Evolutionary conservation across 2,888 invertebrate genomes (phyloP).

Genomic region (Frankliniella fusca): DNA sequence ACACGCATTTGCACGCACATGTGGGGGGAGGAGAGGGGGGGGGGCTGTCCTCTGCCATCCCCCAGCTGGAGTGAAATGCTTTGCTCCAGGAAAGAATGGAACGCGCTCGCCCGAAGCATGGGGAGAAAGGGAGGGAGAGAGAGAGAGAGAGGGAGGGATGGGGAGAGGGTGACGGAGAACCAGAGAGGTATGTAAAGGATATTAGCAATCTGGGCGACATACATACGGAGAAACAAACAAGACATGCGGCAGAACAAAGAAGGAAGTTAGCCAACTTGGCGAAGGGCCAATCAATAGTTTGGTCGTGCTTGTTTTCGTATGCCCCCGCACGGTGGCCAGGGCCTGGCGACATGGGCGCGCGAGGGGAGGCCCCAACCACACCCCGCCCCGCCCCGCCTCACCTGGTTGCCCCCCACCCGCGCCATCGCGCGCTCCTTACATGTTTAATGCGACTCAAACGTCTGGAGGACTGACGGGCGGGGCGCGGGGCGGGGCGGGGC

Average conservation of each 20-base stretch:
- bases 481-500: background rate
- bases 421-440: background rate
- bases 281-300: slow-evolving; percentile 11
- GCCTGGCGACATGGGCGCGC: no score
- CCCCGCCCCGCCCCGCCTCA: no score
- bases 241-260: background rate
- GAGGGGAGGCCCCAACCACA: no score
- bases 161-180: background rate
- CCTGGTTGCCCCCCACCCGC: no score
- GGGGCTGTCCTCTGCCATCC: no score
- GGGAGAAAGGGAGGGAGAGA: background rate
- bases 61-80: no score
- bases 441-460: background rate
- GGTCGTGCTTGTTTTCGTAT: slow-evolving; percentile 2
- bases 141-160: background rate
- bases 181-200: background rate
- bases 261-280: slow-evolving; percentile 7
- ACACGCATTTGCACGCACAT: no score
- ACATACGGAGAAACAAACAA: slow-evolving; percentile 20
- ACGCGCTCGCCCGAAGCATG: background rate
- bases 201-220: slow-evolving; percentile 3
- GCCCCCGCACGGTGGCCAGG: no score
- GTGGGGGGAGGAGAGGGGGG: no score
- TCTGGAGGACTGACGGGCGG: background rate
- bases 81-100: no score